Evolutionary conservation across 1,140 invertebrate genomes (phyloP).

Genomic region (Ridgeia piscesae): DNA sequence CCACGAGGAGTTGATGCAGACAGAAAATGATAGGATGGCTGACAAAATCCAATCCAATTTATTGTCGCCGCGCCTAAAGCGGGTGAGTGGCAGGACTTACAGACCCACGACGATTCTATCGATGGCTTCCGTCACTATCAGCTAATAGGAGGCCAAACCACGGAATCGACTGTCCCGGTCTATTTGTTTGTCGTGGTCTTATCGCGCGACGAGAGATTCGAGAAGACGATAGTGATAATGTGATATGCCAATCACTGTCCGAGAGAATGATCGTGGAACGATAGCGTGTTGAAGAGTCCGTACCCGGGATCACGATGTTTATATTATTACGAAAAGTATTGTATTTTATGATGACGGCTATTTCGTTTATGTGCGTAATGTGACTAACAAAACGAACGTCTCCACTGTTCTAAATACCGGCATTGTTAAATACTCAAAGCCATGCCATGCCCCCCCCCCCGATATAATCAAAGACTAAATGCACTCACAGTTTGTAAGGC

Average conservation of each 20-base stretch:
- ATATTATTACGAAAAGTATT: neutral
- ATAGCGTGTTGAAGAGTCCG: neutral
- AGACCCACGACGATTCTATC: neutral
- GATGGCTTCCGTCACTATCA: neutral
- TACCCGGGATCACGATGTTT: neutral
- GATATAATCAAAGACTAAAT: no score
- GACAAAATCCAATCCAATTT: neutral
- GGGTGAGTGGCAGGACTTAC: neutral
- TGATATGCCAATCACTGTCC: slow-evolving; percentile 4
- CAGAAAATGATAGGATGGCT: neutral
- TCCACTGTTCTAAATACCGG: neutral
- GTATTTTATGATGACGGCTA: neutral
- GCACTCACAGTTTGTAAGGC: no score
- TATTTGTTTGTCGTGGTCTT: neutral
- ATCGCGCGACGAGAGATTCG: neutral
- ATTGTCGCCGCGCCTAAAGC: neutral
- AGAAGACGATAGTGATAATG: neutral
- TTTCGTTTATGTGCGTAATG: neutral
- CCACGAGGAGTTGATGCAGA: neutral
- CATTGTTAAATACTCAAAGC: neutral
- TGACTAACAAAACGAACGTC: no score
- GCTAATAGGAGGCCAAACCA: neutral
- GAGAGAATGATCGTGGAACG: neutral
- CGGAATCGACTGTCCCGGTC: neutral
- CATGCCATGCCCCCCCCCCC: no score